These are phyloP conservation scores for Camptogramma bilineatum DNA, from an alignment of 2,888 invertebrate genomes.

Conservation along the genomic window DNA sequence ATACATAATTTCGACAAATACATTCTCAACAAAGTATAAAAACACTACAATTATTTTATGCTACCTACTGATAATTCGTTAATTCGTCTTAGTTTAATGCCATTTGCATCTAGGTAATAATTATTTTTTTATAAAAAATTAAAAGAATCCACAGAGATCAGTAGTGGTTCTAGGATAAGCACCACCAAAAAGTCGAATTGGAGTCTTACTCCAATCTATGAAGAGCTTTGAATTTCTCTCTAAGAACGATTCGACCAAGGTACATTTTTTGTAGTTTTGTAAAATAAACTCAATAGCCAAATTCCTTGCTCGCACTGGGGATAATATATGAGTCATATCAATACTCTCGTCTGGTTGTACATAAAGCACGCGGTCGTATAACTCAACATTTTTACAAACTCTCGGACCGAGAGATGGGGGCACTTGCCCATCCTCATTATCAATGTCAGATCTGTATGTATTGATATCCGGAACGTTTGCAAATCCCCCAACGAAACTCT, in stretches of 20 bases:
- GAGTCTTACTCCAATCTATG: constrained; percentile 88
- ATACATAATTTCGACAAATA: too few species aligned
- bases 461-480: constrained; percentile 72
- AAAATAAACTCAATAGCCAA: constrained; percentile 68
- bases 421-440: constrained; percentile 50
- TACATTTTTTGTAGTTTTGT: constrained; percentile 74
- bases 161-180: constrained; percentile 86
- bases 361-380: constrained; percentile 64
- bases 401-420: constrained; percentile 63
- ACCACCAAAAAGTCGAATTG: constrained; percentile 88
- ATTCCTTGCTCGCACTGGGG: constrained; percentile 67
- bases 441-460: constrained; percentile 66
- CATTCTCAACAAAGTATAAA: too few species aligned
- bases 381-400: constrained; percentile 71
- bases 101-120: too few species aligned
- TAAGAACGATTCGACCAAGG: constrained; percentile 62
- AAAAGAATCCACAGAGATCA: constrained; percentile 86
- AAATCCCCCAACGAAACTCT: constrained; percentile 70
- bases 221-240: constrained; percentile 64
- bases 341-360: constrained; percentile 72
- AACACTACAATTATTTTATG: too few species aligned
- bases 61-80: too few species aligned
- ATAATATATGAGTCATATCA: constrained; percentile 65
- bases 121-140: constrained; percentile 26
- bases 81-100: too few species aligned